phyloP scores from a whole-genome alignment of 2,888 invertebrate species.

The Junonia oenone region DNA sequence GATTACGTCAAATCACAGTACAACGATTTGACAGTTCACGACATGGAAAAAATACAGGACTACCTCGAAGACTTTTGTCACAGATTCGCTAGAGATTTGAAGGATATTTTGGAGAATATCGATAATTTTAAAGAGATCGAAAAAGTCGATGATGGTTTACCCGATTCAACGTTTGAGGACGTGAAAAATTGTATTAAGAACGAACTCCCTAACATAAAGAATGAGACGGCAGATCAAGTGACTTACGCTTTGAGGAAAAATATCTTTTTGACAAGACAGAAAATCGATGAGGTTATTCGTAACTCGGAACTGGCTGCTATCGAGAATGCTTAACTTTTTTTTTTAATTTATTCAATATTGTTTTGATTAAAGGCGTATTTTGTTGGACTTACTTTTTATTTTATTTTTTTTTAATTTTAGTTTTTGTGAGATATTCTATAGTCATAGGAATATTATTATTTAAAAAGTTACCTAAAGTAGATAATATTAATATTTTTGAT shows the following conservation, averaged over 20 bases:
- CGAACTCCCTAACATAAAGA: conserved; percentile 32
- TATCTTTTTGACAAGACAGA: conserved; percentile 31
- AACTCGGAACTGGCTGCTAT: conserved; percentile 24
- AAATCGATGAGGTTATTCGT: conserved; percentile 33
- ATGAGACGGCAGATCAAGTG: conserved; percentile 31
- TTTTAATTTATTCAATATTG: background rate
- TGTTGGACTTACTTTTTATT: too few relatives aligned
- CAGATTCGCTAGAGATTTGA: conserved; percentile 37
- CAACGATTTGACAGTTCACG: conserved; percentile 29
- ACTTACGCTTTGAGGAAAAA: conserved; percentile 36
- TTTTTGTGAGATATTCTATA: too few relatives aligned
- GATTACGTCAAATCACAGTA: conserved; percentile 34
- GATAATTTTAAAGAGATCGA: conserved; percentile 9
- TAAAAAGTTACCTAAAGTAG: too few relatives aligned
- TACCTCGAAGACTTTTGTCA: conserved; percentile 38
- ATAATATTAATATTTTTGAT: too few relatives aligned
- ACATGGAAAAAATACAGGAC: conserved; percentile 28
- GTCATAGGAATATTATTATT: too few relatives aligned
- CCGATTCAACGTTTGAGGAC: conserved; percentile 33
- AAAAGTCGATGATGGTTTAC: conserved; percentile 31
- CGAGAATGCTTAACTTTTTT: conserved; percentile 14
- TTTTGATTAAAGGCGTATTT: background rate
- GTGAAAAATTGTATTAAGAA: conserved; percentile 32
- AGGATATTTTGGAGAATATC: conserved; percentile 30
- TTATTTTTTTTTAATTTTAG: too few relatives aligned